phyloP scores from a whole-genome alignment of 1,140 invertebrate species.

The Neodiprion pinetum region DNA sequence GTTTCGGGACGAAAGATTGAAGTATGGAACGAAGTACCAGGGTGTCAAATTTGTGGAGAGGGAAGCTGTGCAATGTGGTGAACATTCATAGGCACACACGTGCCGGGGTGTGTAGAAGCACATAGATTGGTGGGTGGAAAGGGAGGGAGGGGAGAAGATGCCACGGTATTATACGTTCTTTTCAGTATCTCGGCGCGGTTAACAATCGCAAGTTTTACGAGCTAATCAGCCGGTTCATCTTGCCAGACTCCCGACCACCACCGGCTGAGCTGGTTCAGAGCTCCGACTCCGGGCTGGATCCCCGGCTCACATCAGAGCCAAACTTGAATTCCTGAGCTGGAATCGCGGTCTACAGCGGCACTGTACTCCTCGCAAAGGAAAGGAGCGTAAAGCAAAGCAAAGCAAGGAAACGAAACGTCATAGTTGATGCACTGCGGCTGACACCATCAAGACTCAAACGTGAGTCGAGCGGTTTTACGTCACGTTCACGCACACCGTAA shows the following conservation, averaged over 20 bases:
- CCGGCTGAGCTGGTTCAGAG: too few species aligned
- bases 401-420: too few species aligned
- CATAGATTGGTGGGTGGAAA: background rate
- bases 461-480: too few species aligned
- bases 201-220: slow-evolving; percentile 5
- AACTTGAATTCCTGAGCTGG: background rate
- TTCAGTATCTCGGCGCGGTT: slow-evolving; percentile 4
- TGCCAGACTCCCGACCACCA: background rate
- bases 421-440: too few species aligned
- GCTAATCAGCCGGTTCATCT: background rate
- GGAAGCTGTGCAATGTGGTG: background rate
- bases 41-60: background rate
- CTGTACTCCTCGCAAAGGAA: too few species aligned
- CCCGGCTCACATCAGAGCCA: background rate
- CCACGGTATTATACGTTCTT: background rate
- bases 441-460: too few species aligned
- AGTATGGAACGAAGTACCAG: background rate
- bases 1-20: background rate
- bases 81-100: background rate
- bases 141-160: background rate
- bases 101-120: background rate
- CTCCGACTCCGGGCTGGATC: background rate
- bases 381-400: too few species aligned
- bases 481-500: too few species aligned
- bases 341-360: too few species aligned